Conservation (phyloP, 2,113 vertebrate genomes). For the Eira barbara region DNA sequence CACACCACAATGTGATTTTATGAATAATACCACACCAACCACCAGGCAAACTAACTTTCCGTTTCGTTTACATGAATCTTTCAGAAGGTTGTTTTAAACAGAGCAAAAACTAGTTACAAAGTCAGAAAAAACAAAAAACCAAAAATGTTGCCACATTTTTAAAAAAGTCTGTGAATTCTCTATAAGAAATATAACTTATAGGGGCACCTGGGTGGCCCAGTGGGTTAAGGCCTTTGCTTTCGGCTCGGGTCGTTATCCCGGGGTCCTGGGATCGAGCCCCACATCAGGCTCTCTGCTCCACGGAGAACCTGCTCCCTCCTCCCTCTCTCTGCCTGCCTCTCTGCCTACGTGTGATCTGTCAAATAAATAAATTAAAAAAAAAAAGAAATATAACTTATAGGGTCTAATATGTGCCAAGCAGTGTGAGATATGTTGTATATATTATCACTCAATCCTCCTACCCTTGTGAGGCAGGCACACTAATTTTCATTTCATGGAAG, state of each 20-base stretch:
- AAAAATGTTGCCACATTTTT: background rate
- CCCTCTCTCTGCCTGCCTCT: too few relatives aligned
- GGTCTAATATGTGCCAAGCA: background rate
- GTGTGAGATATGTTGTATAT: background rate
- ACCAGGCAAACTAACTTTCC: conserved; percentile 45
- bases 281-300: too few relatives aligned
- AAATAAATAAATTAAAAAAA: too few relatives aligned
- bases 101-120: conserved; percentile 45
- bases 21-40: background rate
- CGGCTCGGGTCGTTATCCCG: too few relatives aligned
- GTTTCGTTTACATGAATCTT: conserved; percentile 7
- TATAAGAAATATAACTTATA: background rate
- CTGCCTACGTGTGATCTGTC: too few relatives aligned
- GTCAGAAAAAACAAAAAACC: background rate
- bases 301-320: too few relatives aligned
- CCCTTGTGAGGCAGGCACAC: background rate
- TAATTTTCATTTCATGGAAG: background rate
- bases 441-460: background rate
- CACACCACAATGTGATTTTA: conserved; percentile 24
- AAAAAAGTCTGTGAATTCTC: background rate
- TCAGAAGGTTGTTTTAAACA: conserved; percentile 23
- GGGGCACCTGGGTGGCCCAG: too few relatives aligned
- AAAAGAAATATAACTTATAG: background rate
- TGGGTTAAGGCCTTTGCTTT: too few relatives aligned
- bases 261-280: too few relatives aligned